Conservation (phyloP, 2,888 invertebrate genomes). For the Tetramorium bicarinatum region DNA sequence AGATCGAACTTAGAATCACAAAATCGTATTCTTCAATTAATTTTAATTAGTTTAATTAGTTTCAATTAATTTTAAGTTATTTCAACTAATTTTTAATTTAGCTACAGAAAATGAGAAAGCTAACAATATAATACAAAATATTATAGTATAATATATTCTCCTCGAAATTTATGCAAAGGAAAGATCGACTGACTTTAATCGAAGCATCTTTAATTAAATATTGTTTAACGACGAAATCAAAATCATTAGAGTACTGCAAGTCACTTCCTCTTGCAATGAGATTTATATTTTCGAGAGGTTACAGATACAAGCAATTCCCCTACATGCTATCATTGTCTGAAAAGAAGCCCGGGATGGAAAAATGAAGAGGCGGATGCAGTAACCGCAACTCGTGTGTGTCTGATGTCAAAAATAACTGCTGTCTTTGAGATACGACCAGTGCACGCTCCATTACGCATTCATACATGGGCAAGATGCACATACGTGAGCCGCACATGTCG, state of each 20-base stretch:
- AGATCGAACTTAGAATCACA: not conserved
- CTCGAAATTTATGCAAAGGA: not conserved
- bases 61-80: not conserved
- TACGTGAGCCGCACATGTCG: conserved; percentile 23
- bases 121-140: not conserved
- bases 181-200: not conserved
- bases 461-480: conserved; percentile 41
- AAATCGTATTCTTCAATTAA: not conserved
- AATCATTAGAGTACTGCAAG: not conserved
- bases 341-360: conserved; percentile 20
- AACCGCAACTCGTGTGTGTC: conserved; percentile 34
- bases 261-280: not conserved
- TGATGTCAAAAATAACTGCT: conserved; percentile 47
- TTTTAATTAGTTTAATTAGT: not conserved
- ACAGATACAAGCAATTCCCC: too few relatives aligned
- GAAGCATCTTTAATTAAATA: not conserved
- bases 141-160: not conserved
- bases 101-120: not conserved
- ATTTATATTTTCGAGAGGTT: conserved; percentile 12
- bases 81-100: not conserved
- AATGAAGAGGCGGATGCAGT: conserved; percentile 32
- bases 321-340: not conserved
- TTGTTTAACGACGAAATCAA: not conserved
- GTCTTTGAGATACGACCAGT: conserved; percentile 40
- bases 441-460: conserved; percentile 49